These are phyloP conservation scores for Melanocharis versteri DNA, from an alignment of 2,113 vertebrate genomes.

Conservation along the genomic window DNA sequence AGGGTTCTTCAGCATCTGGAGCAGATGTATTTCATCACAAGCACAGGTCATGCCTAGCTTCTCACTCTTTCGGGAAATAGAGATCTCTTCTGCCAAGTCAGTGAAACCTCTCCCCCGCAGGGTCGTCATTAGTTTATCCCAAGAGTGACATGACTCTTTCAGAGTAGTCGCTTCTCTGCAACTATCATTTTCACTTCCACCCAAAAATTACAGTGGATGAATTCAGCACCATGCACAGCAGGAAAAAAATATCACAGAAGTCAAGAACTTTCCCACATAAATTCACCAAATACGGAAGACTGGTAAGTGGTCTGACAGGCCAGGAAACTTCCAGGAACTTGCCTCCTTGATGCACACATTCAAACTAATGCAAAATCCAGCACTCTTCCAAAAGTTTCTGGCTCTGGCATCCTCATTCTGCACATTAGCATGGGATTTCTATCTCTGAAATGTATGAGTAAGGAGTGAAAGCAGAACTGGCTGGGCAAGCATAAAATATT, in stretches of 20 bases:
- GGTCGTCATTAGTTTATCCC: not conserved
- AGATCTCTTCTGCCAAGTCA: conserved; percentile 28
- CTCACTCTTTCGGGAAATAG: not conserved
- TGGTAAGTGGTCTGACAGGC: not conserved
- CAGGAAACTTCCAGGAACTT: not conserved
- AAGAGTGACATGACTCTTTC: not conserved
- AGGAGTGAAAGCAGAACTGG: conserved; percentile 38
- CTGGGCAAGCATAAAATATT: conserved; percentile 41
- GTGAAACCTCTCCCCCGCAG: conserved; percentile 20
- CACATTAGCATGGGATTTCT: conserved; percentile 10
- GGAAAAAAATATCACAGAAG: not conserved
- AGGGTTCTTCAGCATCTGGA: conserved; percentile 16
- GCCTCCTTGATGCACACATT: not conserved
- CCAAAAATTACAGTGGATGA: not conserved
- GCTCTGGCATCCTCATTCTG: not conserved
- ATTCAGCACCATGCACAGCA: not conserved
- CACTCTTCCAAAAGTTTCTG: not conserved
- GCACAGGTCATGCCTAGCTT: conserved; percentile 7
- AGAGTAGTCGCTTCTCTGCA: not conserved
- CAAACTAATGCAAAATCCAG: conserved; percentile 27
- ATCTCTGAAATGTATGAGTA: conserved; percentile 5
- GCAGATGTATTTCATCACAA: conserved; percentile 15
- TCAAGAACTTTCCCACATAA: not conserved
- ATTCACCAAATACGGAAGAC: not conserved
- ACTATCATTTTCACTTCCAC: not conserved